Base-by-base conservation (phyloP, 2,888 invertebrate species). In the Prostheceraeus crozeri region DNA sequence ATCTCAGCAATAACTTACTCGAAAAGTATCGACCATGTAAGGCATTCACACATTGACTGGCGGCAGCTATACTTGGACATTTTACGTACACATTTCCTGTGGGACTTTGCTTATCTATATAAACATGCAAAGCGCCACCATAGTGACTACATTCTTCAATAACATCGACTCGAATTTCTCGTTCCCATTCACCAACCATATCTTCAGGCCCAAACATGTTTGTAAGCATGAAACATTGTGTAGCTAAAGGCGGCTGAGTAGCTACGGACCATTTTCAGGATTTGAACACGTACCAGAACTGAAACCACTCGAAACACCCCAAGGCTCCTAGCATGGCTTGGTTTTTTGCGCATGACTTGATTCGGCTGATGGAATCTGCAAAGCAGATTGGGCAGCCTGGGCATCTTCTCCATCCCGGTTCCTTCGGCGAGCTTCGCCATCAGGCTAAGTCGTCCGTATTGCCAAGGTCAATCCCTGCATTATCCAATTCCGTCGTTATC, bases 351-450 rank as follows among this genome's bases (percentile, higher is more conserved):
- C n/a, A n/a, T n/a, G n/a, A n/a, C n/a, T 68, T 67, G 45, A 62
- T n/a, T n/a, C n/a, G n/a, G n/a, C n/a, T n/a, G n/a, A n/a, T n/a
- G n/a, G n/a, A n/a, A n/a, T n/a, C n/a, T n/a, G n/a, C n/a, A n/a
- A n/a, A n/a, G n/a, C n/a, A n/a, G n/a, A n/a, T n/a, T n/a, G n/a
- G n/a, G n/a, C n/a, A n/a, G n/a, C n/a, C n/a, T n/a, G n/a, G n/a
- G n/a, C n/a, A n/a, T n/a, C 58, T 94, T 85, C 80, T 89, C 84
- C 70, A 83, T 78, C 30, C 82, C 83, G 33, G 82, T 69, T 71
- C 91, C 93, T 81, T 98, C 94, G 1, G 98, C 96, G 63, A 98
- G 79, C 79, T 98, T 98, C 68, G 94, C 96, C 96, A 98, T 98
- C 25, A 98, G 80, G 73, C 94, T 93, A 54, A 96, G 79, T 46